Evolutionary conservation across 92 coral and sea anemone genomes (phyloP).

Genomic region (Phenganax subtilis): DNA sequence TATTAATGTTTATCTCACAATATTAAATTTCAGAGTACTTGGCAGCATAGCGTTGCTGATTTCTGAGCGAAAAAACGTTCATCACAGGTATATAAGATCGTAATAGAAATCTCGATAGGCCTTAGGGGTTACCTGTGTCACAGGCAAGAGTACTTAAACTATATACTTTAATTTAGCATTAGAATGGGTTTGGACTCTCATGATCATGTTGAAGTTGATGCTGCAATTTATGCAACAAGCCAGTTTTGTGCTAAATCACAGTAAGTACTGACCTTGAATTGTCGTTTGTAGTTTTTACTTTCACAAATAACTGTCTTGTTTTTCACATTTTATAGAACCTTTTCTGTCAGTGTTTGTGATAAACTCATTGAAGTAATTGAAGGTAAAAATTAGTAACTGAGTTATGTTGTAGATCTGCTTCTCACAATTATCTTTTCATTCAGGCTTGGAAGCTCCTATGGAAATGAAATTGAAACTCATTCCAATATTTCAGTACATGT

Average conservation of each 20-base stretch:
- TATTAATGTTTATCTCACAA: not conserved
- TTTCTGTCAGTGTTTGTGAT: constrained; percentile 92
- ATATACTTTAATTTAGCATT: constrained; percentile 49
- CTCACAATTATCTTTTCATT: not conserved
- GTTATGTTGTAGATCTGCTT: not conserved
- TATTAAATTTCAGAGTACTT: constrained; percentile 60
- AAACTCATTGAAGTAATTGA: constrained; percentile 81
- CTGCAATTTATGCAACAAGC: constrained; percentile 90
- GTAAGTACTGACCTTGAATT: constrained; percentile 40
- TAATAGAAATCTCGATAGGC: not conserved
- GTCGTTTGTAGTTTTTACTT: not conserved
- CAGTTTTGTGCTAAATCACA: constrained; percentile 90
- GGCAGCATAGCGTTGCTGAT: constrained; percentile 92
- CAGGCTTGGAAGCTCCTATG: constrained; percentile 87
- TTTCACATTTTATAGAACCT: constrained; percentile 53
- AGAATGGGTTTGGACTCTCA: constrained; percentile 90
- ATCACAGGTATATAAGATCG: constrained; percentile 68
- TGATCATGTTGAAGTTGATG: constrained; percentile 91
- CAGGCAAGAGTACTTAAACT: not conserved
- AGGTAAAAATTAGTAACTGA: constrained; percentile 50
- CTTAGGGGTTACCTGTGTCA: not conserved
- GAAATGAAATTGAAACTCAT: constrained; percentile 85
- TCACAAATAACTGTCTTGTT: not conserved
- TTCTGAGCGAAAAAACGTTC: constrained; percentile 91
- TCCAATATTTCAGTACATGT: constrained; percentile 91